These are phyloP conservation scores for Apantesis nais DNA, from an alignment of 2,888 invertebrate species.

Conservation along the genomic window DNA sequence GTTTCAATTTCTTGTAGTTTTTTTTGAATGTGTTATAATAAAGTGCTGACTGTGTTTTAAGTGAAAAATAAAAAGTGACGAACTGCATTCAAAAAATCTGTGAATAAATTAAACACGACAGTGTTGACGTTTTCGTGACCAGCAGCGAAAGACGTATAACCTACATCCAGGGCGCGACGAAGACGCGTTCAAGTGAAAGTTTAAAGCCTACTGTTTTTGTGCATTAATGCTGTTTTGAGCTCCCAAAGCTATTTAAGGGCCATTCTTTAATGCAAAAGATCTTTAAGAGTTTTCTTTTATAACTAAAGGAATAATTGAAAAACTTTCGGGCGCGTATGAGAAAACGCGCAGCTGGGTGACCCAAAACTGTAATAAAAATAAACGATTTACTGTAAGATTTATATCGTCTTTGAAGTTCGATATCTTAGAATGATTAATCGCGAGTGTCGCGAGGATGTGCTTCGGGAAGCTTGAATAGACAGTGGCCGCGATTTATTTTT, in stretches of 20 bases:
- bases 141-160: constrained; percentile 68
- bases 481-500: constrained; percentile 53
- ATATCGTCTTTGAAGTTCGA: constrained; percentile 70
- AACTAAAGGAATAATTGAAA: constrained; percentile 71
- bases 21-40: constrained; percentile 38
- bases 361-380: constrained; percentile 77
- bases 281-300: constrained; percentile 58
- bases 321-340: constrained; percentile 71
- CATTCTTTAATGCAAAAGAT: constrained; percentile 45
- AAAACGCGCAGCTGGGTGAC: constrained; percentile 75
- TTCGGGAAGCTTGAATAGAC: constrained; percentile 64
- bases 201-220: constrained; percentile 65
- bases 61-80: constrained; percentile 46
- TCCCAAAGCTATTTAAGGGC: constrained; percentile 56
- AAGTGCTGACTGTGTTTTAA: constrained; percentile 50
- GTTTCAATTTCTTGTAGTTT: constrained; percentile 31
- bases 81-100: constrained; percentile 45
- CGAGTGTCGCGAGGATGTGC: constrained; percentile 70
- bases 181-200: constrained; percentile 78
- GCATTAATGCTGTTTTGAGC: constrained; percentile 54
- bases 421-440: constrained; percentile 78
- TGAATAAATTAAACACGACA: constrained; percentile 47
- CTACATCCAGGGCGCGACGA: constrained; percentile 71
- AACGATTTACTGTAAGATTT: constrained; percentile 73
- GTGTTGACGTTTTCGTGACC: constrained; percentile 63